Base-by-base conservation (phyloP, 2,888 invertebrate genomes). In the Chloroclystis v-ata region DNA sequence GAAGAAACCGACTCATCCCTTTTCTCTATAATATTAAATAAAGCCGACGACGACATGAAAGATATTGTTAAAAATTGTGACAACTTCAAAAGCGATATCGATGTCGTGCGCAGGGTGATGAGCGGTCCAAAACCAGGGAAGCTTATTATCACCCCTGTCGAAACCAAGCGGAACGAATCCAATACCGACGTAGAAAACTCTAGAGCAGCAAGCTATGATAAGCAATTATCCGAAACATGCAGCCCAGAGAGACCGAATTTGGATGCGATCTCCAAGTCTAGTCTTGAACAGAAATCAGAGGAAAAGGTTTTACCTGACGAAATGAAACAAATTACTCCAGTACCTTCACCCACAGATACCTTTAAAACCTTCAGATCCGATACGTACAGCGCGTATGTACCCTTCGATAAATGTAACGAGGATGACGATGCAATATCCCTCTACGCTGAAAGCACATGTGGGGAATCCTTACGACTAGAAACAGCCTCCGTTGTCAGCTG, bases 341-440 rank as follows among this genome's bases (percentile, higher is more conserved):
- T 9, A 16, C 2, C 10, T 0, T 16, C 33, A 10, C 33, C 16
- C 5, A 33, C 33, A 10, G 10, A 33, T 20, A 20, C 16, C 10
- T 33, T 16, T 3, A 33, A 42, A 11, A 38, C 28, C 5, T 10
- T 32, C 4, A 16, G 45, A 6, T 12, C 43, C 10, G 33, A 49
- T 46, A n/a, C n/a, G n/a, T 52, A 52, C 38, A 20, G 16, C 11
- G 47, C 45, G 4, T 54, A 59, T 26, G 26, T 28, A 1, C 26
- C 57, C 0, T 57, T 53, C 11, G 69, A 69, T 1, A 59, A 60
- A 13, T 57, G 63, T 20, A 28, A 32, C 9, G 82, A 83, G 9
- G 83, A 80, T 26, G 80, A 82, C 10, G 85, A 85, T 37, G 71
- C 82, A 0, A 54, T 85, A 10, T 86, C 86, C 7, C 42, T 87